These are phyloP conservation scores for Ceratina calcarata DNA, from an alignment of 1,140 invertebrate genomes.

Conservation along the genomic window DNA sequence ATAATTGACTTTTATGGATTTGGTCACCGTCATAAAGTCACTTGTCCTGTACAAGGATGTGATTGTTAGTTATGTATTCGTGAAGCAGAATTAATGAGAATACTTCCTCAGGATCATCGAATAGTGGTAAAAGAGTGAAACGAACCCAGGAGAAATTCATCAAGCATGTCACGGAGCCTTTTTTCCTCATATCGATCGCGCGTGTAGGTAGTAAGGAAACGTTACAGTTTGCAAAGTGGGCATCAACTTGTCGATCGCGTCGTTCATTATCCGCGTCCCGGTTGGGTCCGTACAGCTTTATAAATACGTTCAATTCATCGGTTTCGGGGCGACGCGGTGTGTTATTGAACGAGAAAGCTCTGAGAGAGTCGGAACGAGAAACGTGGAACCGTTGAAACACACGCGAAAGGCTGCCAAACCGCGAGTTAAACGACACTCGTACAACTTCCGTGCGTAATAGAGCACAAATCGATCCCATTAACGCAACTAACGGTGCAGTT, in stretches of 20 bases:
- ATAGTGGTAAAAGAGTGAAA: slow-evolving; percentile 6
- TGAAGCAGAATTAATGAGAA: too few relatives aligned
- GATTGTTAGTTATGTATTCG: too few relatives aligned
- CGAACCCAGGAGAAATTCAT: slow-evolving; percentile 25
- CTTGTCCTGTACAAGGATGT: too few relatives aligned
- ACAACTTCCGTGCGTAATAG: slow-evolving; percentile 7
- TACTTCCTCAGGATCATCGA: too few relatives aligned
- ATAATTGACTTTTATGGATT: too few relatives aligned
- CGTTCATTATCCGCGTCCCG: slow-evolving; percentile 28
- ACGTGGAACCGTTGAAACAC: background rate
- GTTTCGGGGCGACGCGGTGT: background rate
- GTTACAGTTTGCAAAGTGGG: slow-evolving; percentile 11
- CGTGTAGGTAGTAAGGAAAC: background rate
- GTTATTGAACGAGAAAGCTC: slow-evolving; percentile 5
- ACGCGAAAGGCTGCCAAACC: slow-evolving; percentile 30
- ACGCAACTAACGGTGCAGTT: slow-evolving; percentile 20
- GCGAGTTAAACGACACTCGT: slow-evolving; percentile 31
- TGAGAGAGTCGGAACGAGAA: background rate
- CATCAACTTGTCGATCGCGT: slow-evolving; percentile 26
- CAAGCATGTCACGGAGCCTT: background rate
- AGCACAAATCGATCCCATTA: slow-evolving; percentile 31
- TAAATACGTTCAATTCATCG: slow-evolving; percentile 14
- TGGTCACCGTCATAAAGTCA: too few relatives aligned
- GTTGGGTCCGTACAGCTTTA: background rate
- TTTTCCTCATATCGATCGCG: background rate